phyloP scores from a whole-genome alignment of 2,797 vertebrate genomes.

The Sebastolobus alascanus region DNA sequence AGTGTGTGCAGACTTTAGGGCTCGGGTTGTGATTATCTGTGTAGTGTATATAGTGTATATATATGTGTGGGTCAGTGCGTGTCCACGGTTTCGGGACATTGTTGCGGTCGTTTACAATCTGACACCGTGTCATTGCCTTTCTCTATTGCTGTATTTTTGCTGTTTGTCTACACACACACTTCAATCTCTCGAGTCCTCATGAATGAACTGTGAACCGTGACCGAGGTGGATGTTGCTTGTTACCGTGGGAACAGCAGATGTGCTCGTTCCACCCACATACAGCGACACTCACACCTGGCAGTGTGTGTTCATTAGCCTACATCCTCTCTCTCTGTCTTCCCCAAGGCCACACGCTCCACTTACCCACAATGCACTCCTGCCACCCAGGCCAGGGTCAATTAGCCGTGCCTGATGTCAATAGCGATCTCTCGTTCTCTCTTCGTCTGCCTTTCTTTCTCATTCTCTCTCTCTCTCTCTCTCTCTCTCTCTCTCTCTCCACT shows the following conservation, averaged over 20 bases:
- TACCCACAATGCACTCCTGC: conserved; percentile 81
- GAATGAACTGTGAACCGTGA: conserved; percentile 73
- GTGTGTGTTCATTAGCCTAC: conserved; percentile 75
- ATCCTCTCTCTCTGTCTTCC: conserved; percentile 62
- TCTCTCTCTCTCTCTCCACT: conserved; percentile 9
- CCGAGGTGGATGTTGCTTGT: conserved; percentile 68
- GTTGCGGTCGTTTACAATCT: conserved; percentile 27
- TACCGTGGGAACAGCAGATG: conserved; percentile 78
- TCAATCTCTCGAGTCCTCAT: conserved; percentile 48
- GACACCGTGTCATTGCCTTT: conserved; percentile 21
- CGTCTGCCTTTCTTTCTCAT: conserved; percentile 10
- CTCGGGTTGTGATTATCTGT: not conserved
- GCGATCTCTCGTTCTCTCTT: conserved; percentile 41
- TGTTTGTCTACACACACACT: not conserved
- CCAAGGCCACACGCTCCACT: conserved; percentile 79
- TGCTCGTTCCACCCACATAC: conserved; percentile 41
- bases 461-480: conserved; percentile 8
- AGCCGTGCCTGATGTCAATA: conserved; percentile 72
- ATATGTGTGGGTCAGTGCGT: not conserved
- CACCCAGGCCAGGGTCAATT: conserved; percentile 74
- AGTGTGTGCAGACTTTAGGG: not conserved
- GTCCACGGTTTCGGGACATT: not conserved
- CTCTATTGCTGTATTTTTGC: not conserved
- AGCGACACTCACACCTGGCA: conserved; percentile 71
- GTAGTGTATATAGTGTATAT: conserved; percentile 9